Base-by-base conservation (phyloP, 2,113 vertebrate genomes). In the Oceanites oceanicus region DNA sequence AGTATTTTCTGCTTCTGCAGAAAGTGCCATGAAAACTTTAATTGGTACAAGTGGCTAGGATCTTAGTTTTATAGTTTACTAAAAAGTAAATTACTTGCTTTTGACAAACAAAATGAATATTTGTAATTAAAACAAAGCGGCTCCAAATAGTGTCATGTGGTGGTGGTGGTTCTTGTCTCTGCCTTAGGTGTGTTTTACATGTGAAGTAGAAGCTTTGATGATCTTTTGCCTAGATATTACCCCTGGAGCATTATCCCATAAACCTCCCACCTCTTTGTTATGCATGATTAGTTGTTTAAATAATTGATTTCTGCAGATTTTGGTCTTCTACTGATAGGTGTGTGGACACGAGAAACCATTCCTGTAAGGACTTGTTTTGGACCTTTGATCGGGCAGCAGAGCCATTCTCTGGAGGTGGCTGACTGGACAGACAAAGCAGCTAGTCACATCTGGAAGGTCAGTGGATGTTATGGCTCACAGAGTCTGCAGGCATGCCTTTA, bases 381-480 rank as follows among this genome's bases (percentile, higher is more conserved):
- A 84, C 99, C 99, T 26, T 97, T 99, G 94, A 98, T 99, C 3
- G 99, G 99, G 59, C 99, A 99, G 96, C 99, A 99, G 65, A 99
- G 99, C 85, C 99, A 99, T 97, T 99, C 98, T 22, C 98, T 99
- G 90, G 99, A 99, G 88, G 98, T 99, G 44, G 98, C 99, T 0
- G 99, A 99, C 89, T 99, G 99, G 99, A 98, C 99, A 50, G 99
- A 99, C 79, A 99, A 99, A 97, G 98, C 98, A 67, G 98, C 98
- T 5, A 99, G 98, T 96, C 99, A 99, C 76, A 97, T 99, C 91
- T 99, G 99, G 99, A 99, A 99, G 99, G 99, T 99, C 53, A 95
- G 98, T 96, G 72, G 65, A 15, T 49, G n/a, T 42, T 66, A 4
- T 0, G 18, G 44, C 29, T 85, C 72, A 11, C 42, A n/a, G 58